Percentiles rank a stretch among this genome's conserved stretches.
phyloP scores from a whole-genome alignment of 2,113 vertebrate species.

The Istiophorus platypterus region DNA sequence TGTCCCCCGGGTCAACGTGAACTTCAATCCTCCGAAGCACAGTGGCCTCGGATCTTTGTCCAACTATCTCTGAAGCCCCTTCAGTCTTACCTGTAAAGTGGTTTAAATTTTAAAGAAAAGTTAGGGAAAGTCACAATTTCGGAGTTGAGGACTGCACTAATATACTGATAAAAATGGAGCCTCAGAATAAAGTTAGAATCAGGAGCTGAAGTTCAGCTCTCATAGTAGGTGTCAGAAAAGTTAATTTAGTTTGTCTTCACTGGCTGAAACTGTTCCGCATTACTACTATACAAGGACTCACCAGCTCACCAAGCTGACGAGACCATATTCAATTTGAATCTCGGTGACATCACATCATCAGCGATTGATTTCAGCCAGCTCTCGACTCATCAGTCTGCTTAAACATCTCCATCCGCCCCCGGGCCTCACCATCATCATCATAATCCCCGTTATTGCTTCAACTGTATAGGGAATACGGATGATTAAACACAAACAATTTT shows the following conservation, averaged over 20 bases:
- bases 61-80: not conserved
- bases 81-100: not conserved
- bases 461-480: not conserved
- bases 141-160: not conserved
- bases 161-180: not conserved
- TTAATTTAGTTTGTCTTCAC: conserved; percentile 50
- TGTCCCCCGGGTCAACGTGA: not conserved
- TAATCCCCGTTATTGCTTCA: not conserved
- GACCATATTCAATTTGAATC: not conserved
- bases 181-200: conserved; percentile 56
- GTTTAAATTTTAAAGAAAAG: not conserved
- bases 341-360: not conserved
- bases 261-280: not conserved
- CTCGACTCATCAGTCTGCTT: not conserved
- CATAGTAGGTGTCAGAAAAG: conserved; percentile 72
- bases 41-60: not conserved
- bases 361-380: not conserved
- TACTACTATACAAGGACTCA: not conserved
- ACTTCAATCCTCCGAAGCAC: too few species aligned
- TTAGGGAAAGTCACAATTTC: not conserved
- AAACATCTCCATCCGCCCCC: not conserved
- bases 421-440: not conserved
- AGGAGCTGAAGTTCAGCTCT: conserved; percentile 57
- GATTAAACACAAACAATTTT: not conserved
- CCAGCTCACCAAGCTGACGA: not conserved